A percentile compares a stretch with the other conserved stretches of the same genome.
Evolutionary conservation across 2,888 invertebrate genomes (phyloP).

Genomic region (Scaptomyza reducta): DNA sequence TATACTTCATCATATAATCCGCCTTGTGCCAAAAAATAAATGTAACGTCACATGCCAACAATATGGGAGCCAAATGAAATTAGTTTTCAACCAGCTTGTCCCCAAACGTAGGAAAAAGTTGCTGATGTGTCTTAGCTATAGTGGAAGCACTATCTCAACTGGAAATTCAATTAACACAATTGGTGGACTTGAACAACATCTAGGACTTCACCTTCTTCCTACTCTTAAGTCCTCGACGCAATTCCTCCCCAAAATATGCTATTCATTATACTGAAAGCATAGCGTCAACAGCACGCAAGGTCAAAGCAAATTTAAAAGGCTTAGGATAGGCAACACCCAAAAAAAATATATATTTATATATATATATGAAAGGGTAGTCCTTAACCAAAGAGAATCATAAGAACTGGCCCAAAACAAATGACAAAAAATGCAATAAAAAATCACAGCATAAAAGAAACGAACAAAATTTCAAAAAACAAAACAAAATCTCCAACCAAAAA

Average conservation of each 20-base stretch:
- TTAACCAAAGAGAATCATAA: conserved; percentile 46
- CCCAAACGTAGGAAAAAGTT: conserved; percentile 12
- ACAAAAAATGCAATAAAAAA: conserved; percentile 67
- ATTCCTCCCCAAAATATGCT: conserved; percentile 39
- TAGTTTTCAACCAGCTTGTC: conserved; percentile 65
- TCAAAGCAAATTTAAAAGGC: conserved; percentile 57
- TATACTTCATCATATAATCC: conserved; percentile 40
- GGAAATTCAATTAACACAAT: conserved; percentile 78
- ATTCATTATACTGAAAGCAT: conserved; percentile 27
- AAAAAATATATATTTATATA: conserved; percentile 24
- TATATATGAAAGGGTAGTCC: conserved; percentile 49
- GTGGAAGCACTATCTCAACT: conserved; percentile 48
- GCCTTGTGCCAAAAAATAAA: conserved; percentile 26
- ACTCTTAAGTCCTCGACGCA: conserved; percentile 8
- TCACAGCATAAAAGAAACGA: conserved; percentile 41
- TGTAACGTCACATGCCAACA: conserved; percentile 32
- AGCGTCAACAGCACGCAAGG: conserved; percentile 41
- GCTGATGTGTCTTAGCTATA: conserved; percentile 7
- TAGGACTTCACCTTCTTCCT: conserved; percentile 15
- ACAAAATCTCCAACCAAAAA: conserved; percentile 9
- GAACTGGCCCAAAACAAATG: conserved; percentile 47
- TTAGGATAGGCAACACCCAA: conserved; percentile 37
- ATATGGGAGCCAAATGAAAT: conserved; percentile 64
- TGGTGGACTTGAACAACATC: conserved; percentile 41
- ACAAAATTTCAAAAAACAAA: conserved; percentile 2